Evolutionary conservation across 2,797 vertebrate species (phyloP).

Genomic region (Trachops cirrhosus): DNA sequence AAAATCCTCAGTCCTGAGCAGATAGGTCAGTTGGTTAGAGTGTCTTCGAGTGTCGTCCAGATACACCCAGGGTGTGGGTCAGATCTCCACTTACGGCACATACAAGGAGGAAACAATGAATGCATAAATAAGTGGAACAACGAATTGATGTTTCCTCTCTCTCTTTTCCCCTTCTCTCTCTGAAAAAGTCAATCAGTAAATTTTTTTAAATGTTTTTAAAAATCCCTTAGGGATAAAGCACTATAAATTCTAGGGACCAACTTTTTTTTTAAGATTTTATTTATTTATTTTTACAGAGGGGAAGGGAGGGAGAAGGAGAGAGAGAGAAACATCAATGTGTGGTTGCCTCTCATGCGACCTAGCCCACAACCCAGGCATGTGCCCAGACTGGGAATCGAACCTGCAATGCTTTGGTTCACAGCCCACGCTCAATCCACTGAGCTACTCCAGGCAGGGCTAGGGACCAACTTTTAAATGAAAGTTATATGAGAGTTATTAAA

Average conservation of each 20-base stretch:
- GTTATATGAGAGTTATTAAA: background rate
- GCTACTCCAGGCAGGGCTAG: too few relatives aligned
- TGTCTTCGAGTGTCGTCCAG: background rate
- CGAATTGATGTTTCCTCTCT: background rate
- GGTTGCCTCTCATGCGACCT: too few relatives aligned
- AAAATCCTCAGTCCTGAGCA: too few relatives aligned
- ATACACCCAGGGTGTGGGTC: background rate
- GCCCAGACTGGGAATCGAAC: too few relatives aligned
- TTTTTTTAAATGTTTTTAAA: background rate
- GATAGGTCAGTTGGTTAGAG: too few relatives aligned
- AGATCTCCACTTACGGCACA: background rate
- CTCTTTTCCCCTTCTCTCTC: background rate
- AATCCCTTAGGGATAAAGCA: background rate
- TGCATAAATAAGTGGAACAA: background rate
- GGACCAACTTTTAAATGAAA: background rate
- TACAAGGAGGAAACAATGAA: background rate
- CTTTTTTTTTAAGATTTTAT: too few relatives aligned
- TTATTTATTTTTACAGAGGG: too few relatives aligned
- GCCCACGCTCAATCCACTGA: too few relatives aligned
- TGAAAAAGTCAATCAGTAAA: background rate
- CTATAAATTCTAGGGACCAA: background rate
- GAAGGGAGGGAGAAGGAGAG: too few relatives aligned
- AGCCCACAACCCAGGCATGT: too few relatives aligned
- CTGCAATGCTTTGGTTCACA: too few relatives aligned
- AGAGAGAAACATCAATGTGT: too few relatives aligned